phyloP scores from a whole-genome alignment of 2,113 vertebrate species.

The Tupaia tana region DNA sequence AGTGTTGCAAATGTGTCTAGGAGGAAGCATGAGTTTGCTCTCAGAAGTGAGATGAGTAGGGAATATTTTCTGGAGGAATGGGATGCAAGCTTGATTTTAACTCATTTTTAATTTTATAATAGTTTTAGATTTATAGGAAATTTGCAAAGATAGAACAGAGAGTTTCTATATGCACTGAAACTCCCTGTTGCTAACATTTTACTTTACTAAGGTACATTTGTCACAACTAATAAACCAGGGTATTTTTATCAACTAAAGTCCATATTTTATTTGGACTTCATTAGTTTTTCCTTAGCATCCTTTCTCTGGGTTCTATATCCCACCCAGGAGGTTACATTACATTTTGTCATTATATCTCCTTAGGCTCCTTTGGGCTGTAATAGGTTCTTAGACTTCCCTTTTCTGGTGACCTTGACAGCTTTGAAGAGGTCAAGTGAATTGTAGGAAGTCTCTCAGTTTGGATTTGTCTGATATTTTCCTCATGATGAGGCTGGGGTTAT shows the following conservation, averaged over 20 bases:
- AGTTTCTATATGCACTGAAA: rapidly evolving
- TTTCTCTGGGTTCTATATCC: background rate
- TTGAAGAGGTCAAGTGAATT: background rate
- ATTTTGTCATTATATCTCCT: background rate
- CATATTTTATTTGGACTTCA: background rate
- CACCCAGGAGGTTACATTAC: background rate
- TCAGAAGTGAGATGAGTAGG: background rate
- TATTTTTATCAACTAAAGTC: background rate
- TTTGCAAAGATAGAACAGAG: background rate
- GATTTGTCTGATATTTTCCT: background rate
- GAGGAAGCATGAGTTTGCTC: rapidly evolving
- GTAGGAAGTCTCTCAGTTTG: background rate
- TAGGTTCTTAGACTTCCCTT: background rate
- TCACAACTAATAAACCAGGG: background rate
- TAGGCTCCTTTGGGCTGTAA: background rate
- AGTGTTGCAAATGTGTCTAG: background rate
- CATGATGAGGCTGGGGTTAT: background rate
- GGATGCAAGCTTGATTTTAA: background rate
- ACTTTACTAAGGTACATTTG: background rate
- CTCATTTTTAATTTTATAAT: background rate
- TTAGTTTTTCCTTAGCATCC: background rate
- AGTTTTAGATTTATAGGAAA: background rate
- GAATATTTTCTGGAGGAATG: background rate
- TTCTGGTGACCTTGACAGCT: background rate
- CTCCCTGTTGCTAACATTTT: background rate